A percentile compares a stretch with the other conserved stretches of the same genome.
Evolutionary conservation across 2,888 invertebrate genomes (phyloP).

Genomic region (Aspidiotus rigidus): DNA sequence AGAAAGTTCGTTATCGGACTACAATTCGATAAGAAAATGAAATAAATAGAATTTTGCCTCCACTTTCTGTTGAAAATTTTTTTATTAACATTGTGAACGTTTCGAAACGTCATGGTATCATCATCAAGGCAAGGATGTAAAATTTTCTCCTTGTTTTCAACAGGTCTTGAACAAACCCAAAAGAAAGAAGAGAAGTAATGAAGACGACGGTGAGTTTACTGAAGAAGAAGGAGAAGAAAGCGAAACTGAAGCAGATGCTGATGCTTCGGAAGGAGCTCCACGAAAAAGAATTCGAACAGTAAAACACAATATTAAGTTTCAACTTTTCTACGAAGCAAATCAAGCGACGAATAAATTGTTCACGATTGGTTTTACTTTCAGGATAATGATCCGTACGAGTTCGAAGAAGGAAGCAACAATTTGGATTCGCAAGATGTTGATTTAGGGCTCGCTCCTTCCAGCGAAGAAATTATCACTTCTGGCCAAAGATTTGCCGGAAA

Average conservation of each 20-base stretch:
- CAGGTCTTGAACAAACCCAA: neutral
- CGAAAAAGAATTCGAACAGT: neutral
- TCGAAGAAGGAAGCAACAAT: slow-evolving; percentile 8
- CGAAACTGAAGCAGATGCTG: neutral
- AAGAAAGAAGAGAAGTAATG: neutral
- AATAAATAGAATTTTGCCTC: too few relatives aligned
- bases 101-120: too few relatives aligned
- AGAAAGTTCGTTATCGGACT: too few relatives aligned
- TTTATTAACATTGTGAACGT: too few relatives aligned
- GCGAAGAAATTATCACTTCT: neutral
- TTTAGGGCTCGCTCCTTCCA: neutral
- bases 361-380: neutral
- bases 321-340: neutral
- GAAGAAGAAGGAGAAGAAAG: neutral
- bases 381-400: slow-evolving; percentile 21
- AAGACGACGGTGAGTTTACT: neutral
- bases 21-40: too few relatives aligned
- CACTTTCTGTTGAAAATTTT: neutral
- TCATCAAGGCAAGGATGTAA: neutral
- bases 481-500: too few relatives aligned
- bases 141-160: neutral
- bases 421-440: slow-evolving; percentile 8
- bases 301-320: neutral
- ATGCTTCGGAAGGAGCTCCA: neutral
- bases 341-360: neutral